Evolutionary conservation across 2,888 invertebrate genomes (phyloP).

Genomic region (Busseola fusca): DNA sequence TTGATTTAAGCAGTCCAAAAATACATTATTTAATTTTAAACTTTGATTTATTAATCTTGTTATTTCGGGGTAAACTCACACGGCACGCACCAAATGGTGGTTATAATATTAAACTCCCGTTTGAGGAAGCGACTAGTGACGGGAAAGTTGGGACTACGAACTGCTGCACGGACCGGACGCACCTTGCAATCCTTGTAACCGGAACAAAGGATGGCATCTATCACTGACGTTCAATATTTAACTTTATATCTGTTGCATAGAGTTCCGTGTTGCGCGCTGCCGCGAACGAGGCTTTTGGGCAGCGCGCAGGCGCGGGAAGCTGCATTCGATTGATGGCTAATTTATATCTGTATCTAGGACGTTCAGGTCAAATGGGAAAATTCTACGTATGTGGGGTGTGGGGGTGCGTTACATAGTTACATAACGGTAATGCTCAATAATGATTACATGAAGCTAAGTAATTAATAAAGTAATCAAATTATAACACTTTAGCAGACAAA

Average conservation of each 20-base stretch:
- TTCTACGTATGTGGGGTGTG: background rate
- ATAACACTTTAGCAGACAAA: background rate
- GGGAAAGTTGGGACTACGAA: constrained; percentile 1
- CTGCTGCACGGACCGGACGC: constrained; percentile 28
- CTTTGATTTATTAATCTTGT: background rate
- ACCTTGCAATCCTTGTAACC: constrained; percentile 41
- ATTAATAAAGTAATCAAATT: background rate
- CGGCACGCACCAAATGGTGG: background rate
- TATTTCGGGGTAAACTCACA: background rate
- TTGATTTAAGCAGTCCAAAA: background rate
- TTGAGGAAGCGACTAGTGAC: constrained; percentile 3
- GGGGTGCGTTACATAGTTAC: background rate
- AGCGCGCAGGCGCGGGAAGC: constrained; percentile 49
- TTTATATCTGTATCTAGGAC: constrained; percentile 45
- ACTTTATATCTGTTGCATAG: constrained; percentile 18
- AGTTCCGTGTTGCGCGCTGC: constrained; percentile 6
- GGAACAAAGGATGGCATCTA: constrained; percentile 27
- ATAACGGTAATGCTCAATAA: too few relatives aligned
- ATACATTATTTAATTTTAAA: constrained; percentile 9
- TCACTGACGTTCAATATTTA: constrained; percentile 23
- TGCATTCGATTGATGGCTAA: constrained; percentile 36
- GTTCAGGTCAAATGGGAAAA: constrained; percentile 11
- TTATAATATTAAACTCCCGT: background rate
- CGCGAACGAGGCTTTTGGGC: constrained; percentile 10
- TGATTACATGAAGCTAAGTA: too few relatives aligned